Evolutionary conservation across 2,113 vertebrate species (phyloP).

Genomic region (mouse (Mus musculus)): DNA sequence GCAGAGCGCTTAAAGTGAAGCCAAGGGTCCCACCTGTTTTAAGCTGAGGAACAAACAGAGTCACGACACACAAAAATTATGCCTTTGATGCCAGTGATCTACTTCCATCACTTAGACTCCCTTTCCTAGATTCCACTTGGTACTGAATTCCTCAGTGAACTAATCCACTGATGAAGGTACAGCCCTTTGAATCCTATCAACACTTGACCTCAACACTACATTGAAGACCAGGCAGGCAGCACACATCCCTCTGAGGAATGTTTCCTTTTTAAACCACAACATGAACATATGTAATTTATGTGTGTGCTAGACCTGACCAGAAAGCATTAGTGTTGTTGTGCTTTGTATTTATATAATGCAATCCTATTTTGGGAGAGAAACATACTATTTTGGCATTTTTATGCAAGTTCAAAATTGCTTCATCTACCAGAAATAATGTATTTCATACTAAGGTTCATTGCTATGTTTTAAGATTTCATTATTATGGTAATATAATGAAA

Average conservation of each 20-base stretch:
- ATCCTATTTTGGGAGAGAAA: slow-evolving; percentile 43
- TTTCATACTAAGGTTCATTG: background rate
- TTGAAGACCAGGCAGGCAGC: background rate
- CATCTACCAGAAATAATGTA: background rate
- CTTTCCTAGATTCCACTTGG: background rate
- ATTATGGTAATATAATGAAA: background rate
- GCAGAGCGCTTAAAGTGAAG: background rate
- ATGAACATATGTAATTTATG: slow-evolving; percentile 26
- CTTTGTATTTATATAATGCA: slow-evolving; percentile 57
- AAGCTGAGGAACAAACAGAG: background rate
- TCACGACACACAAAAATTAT: background rate
- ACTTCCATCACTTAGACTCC: background rate
- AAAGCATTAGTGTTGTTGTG: slow-evolving; percentile 1
- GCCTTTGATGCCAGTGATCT: background rate
- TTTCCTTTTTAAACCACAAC: background rate
- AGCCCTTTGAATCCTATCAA: background rate
- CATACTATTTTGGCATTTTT: slow-evolving; percentile 3
- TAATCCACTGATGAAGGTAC: background rate
- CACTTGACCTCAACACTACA: background rate
- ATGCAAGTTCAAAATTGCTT: background rate
- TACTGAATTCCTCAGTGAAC: too few species aligned
- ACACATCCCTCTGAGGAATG: background rate
- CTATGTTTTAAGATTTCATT: background rate
- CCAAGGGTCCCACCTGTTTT: background rate
- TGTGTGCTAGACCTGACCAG: slow-evolving; percentile 57